Evolutionary conservation across 2,797 vertebrate species (phyloP), one percentile per base, ranked within the genome.

Genomic region (Megaceryle alcyon): DNA sequence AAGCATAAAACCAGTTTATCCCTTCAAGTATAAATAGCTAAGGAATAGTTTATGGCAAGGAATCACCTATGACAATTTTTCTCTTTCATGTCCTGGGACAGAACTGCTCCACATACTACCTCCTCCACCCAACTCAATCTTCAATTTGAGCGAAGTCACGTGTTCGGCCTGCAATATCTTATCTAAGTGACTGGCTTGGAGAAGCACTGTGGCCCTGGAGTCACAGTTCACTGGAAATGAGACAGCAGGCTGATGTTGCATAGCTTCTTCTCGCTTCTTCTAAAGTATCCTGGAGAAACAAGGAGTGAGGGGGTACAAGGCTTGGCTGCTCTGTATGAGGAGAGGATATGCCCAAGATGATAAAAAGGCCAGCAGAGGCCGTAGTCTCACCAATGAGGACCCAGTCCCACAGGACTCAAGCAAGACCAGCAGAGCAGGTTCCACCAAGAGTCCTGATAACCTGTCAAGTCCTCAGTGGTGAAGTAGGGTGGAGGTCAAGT

Each of bases 1-100:
- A 70, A 77, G 44, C 33, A 59, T 29, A 86, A 88, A 82, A 73
- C 21, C 46, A 79, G 18, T 22, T 89, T 57, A 91, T 66, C 46
- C 35, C 44, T 87, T 78, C 64, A 80, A 70, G 31, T 49, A 60
- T 14, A 60, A 91, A 75, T 49, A 88, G 39, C 76, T 80, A 85
- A 92, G 80, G 75, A 87, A 44, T 48, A 65, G 76, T 26, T 83
- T 81, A 64, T 68, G 51, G 64, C 72, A 82, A 43, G 64, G 59
- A 92, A 46, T 82, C 51, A 49, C 75, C 82, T 82, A 39, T 4
- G 43, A 46, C 64, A 87, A 22, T 60, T 57, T 37, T 44, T 39
- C 7, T 89, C 29, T 81, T 93, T 78, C 76, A 63, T 57, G 80
- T 86, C 23, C 68, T 72, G 66, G 48, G 54, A 63, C 0, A 5